Percentiles rank a stretch among this genome's conserved stretches.
Evolutionary conservation across 2,888 invertebrate species (phyloP).

Genomic region (Tiliacea citrago): DNA sequence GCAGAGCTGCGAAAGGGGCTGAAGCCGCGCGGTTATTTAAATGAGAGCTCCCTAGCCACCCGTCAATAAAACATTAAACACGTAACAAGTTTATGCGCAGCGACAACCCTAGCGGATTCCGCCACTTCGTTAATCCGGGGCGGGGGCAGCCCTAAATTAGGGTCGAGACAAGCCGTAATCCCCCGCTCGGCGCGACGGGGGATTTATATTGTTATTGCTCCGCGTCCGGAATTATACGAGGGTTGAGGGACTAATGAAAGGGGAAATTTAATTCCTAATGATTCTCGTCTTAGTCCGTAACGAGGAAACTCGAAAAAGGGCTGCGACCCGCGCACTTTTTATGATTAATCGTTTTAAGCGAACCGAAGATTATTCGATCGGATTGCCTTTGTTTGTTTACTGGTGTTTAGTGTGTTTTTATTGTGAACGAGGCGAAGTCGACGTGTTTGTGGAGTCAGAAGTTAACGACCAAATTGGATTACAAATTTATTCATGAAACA

Average conservation of each 20-base stretch:
- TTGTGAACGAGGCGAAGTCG: conserved; percentile 75
- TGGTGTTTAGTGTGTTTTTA: conserved; percentile 78
- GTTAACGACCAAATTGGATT: conserved; percentile 88
- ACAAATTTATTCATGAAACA: conserved; percentile 90
- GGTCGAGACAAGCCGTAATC: conserved; percentile 91
- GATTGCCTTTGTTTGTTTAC: conserved; percentile 78
- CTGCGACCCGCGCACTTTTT: conserved; percentile 87
- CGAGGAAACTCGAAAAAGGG: conserved; percentile 90
- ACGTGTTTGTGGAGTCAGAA: conserved; percentile 81
- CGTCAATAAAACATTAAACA: conserved; percentile 91
- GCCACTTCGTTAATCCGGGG: conserved; percentile 91
- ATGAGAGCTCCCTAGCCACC: conserved; percentile 89
- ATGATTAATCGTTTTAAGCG: conserved; percentile 86
- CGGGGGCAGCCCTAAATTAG: conserved; percentile 91
- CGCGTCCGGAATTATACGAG: conserved; percentile 91
- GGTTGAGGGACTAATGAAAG: conserved; percentile 91
- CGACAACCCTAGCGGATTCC: conserved; percentile 91
- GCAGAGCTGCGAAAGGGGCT: conserved; percentile 65
- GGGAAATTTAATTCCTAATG: conserved; percentile 91
- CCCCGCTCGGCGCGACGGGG: conserved; percentile 91
- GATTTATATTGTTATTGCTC: conserved; percentile 91
- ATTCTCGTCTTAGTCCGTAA: conserved; percentile 91
- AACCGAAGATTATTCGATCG: conserved; percentile 84
- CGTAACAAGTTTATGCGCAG: conserved; percentile 90
- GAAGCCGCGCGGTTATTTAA: conserved; percentile 84